Evolutionary conservation across 2,113 vertebrate genomes (phyloP).

Genomic region (Chloropsis cyanopogon): DNA sequence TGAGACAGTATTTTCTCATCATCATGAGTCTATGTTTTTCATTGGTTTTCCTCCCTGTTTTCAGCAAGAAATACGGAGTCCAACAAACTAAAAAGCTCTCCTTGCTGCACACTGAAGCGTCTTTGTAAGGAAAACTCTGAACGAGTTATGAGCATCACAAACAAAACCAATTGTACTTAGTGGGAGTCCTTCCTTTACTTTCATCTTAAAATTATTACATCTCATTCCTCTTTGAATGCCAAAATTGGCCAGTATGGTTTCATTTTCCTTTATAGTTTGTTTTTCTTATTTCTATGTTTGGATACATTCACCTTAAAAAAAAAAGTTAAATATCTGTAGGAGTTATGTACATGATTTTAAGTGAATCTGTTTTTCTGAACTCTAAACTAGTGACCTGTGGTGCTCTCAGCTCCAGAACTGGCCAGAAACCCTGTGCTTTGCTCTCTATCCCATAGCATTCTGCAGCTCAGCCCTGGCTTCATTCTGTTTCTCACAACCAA

Average conservation of each 20-base stretch:
- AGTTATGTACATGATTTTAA: neutral
- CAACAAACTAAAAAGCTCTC: neutral
- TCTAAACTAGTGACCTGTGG: neutral
- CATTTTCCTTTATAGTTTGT: neutral
- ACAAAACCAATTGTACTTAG: neutral
- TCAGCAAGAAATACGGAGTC: neutral
- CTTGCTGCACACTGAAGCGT: neutral
- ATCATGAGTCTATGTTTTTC: neutral
- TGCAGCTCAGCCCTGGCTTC: neutral
- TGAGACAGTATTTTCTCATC: neutral
- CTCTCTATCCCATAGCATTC: neutral
- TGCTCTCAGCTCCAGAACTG: neutral
- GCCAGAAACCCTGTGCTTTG: neutral
- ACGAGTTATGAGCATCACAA: neutral
- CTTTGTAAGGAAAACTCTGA: neutral
- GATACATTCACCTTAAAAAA: neutral
- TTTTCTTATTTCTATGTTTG: neutral
- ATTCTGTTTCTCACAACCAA: neutral
- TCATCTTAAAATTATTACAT: constrained; percentile 22
- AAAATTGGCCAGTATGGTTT: neutral
- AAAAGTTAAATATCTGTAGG: neutral
- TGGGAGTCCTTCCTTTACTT: neutral
- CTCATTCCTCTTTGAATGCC: neutral
- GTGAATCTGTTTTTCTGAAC: neutral
- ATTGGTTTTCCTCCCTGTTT: neutral